Base-by-base conservation (phyloP, 2,888 invertebrate genomes). In the Anorthoa munda region DNA sequence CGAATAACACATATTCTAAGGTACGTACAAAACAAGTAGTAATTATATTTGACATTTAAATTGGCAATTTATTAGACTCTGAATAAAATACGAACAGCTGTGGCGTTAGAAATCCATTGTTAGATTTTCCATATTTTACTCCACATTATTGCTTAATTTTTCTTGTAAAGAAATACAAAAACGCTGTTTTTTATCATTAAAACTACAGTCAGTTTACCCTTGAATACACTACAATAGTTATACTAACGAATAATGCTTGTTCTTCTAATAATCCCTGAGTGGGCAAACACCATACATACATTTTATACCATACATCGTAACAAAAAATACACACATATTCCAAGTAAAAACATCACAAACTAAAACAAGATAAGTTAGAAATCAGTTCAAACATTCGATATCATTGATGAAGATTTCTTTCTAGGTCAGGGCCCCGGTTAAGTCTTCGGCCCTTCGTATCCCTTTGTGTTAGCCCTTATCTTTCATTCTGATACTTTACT, bases 361-460 rank as follows among this genome's bases (percentile, higher is more conserved):
- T 66, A 53, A 69, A 71, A 72, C 72, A 75, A 66, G 23, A 67
- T 21, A 21, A 69, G 63, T 71, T 53, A 17, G 64, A 63, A 78
- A 74, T 75, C 75, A 46, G 70, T 74, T 60, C 64, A 23, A 74
- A 72, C 58, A 58, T 68, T 74, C 66, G 55, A 67, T 72, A 81
- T 84, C 69, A 58, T 59, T 75, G 81, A 78, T 72, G 76, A 64
- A 72, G 74, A 79, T 82, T 66, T 61, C 31, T 82, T 81, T 81
- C 70, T 87, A 71, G 87, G 85, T 82, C 87, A 82, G 79, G 66
- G 78, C 71, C 63, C 70, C 80, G 66, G 82, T 82, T 86, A 85
- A 86, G 78, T 77, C 75, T 74, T 72, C 72, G 69, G 76, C 85
- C 82, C 80, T 77, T 60, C 72, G 74, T 74, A 87, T 79, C 82